phyloP scores from a whole-genome alignment of 2,113 vertebrate species.

The Nycticryphes semicollaris region DNA sequence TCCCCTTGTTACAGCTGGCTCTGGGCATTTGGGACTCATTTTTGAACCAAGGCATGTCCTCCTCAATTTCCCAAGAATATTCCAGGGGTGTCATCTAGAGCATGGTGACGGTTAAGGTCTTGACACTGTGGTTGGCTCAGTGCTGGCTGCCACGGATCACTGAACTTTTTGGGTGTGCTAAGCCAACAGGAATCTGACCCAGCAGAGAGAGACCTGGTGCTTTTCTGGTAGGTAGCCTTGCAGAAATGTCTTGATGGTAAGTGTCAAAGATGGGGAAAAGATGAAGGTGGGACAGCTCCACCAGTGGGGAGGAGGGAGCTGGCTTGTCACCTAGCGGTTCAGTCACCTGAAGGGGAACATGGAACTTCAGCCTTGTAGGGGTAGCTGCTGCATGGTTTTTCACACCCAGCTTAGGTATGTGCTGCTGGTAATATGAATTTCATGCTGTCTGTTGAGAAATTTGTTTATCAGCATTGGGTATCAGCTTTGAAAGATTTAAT shows the following conservation, averaged over 20 bases:
- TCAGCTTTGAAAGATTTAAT: not conserved
- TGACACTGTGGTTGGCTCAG: not conserved
- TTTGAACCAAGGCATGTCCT: not conserved
- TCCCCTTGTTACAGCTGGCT: not conserved
- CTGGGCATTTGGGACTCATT: not conserved
- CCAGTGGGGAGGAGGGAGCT: not conserved
- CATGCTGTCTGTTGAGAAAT: not conserved
- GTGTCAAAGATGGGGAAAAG: not conserved
- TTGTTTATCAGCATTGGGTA: not conserved
- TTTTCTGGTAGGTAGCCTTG: not conserved
- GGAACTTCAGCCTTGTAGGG: not conserved
- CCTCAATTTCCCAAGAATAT: not conserved
- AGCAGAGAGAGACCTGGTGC: not conserved
- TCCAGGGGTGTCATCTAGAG: not conserved
- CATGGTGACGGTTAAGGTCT: not conserved
- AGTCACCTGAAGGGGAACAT: not conserved
- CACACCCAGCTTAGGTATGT: not conserved
- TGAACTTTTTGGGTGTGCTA: not conserved
- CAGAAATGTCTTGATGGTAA: not conserved
- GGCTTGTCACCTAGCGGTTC: not conserved
- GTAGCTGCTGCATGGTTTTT: not conserved
- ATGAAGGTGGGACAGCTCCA: not conserved
- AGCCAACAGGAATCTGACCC: not conserved
- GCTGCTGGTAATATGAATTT: not conserved
- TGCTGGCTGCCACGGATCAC: not conserved